phyloP scores from a whole-genome alignment of 2,888 invertebrate genomes.

The Colletes collaris region DNA sequence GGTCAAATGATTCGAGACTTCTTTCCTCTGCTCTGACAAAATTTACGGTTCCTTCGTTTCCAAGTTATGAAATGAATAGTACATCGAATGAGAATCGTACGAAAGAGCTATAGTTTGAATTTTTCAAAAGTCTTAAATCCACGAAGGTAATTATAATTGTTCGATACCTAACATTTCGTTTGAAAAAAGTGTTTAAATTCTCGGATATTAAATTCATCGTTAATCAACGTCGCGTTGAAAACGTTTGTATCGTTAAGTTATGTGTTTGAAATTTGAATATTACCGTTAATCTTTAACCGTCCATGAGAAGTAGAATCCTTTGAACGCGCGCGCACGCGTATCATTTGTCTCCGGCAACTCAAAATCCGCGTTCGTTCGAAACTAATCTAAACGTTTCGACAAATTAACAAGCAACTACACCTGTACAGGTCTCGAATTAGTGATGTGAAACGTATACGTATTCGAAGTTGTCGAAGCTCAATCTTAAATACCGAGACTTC shows the following conservation, averaged over 20 bases:
- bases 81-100: too few species aligned
- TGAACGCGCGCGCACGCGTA: background rate
- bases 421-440: conserved; percentile 12
- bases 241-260: background rate
- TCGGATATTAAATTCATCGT: background rate
- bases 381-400: conserved; percentile 31
- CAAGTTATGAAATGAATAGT: background rate
- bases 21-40: conserved; percentile 13
- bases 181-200: background rate
- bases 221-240: background rate
- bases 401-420: conserved; percentile 34
- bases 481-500: too few species aligned
- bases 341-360: background rate
- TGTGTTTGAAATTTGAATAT: conserved; percentile 9
- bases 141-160: background rate
- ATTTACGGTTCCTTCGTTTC: conserved; percentile 7
- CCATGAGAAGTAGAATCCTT: background rate
- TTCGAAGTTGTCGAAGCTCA: too few species aligned
- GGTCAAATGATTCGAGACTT: conserved; percentile 25
- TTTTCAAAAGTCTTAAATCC: too few species aligned
- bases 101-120: too few species aligned
- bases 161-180: background rate
- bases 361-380: conserved; percentile 22
- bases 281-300: background rate
- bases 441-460: too few species aligned